Percentiles rank a stretch among this genome's conserved stretches.
Evolutionary conservation across 2,888 invertebrate genomes (phyloP).

Genomic region (Chrysolina oricalcia): DNA sequence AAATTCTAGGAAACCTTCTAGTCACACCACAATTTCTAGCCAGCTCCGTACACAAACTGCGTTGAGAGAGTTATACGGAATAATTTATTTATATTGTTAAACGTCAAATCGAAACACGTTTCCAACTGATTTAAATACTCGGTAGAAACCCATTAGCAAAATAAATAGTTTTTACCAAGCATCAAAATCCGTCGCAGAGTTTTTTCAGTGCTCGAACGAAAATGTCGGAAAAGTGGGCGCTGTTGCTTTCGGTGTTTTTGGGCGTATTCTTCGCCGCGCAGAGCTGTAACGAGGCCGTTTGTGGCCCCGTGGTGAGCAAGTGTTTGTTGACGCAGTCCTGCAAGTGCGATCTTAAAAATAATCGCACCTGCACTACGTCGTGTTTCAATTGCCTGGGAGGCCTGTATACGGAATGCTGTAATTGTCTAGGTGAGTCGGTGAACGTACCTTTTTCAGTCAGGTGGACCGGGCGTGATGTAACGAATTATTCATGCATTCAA

Average conservation of each 20-base stretch:
- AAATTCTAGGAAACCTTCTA: neutral
- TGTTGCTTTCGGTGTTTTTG: neutral
- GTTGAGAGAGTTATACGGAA: neutral
- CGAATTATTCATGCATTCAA: too few relatives aligned
- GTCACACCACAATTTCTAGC: neutral
- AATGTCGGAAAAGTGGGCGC: neutral
- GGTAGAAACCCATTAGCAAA: conserved; percentile 6
- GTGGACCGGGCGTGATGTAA: too few relatives aligned
- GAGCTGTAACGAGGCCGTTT: conserved; percentile 92
- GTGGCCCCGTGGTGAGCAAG: conserved; percentile 96
- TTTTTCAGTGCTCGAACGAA: conserved; percentile 16
- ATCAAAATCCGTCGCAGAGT: neutral
- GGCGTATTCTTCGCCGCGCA: conserved; percentile 28
- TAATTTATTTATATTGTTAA: neutral
- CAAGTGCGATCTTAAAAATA: conserved; percentile 83
- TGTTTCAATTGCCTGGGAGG: conserved; percentile 92
- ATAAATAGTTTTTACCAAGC: conserved; percentile 18
- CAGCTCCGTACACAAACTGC: conserved; percentile 11
- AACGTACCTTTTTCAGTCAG: too few relatives aligned
- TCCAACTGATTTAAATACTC: conserved; percentile 18
- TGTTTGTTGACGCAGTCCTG: conserved; percentile 97
- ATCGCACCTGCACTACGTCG: conserved; percentile 88
- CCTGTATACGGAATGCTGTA: conserved; percentile 95
- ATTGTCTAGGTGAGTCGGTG: conserved; percentile 90
- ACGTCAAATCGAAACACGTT: conserved; percentile 26